phyloP scores from a whole-genome alignment of 2,888 invertebrate species.

The Eupithecia abbreviata region DNA sequence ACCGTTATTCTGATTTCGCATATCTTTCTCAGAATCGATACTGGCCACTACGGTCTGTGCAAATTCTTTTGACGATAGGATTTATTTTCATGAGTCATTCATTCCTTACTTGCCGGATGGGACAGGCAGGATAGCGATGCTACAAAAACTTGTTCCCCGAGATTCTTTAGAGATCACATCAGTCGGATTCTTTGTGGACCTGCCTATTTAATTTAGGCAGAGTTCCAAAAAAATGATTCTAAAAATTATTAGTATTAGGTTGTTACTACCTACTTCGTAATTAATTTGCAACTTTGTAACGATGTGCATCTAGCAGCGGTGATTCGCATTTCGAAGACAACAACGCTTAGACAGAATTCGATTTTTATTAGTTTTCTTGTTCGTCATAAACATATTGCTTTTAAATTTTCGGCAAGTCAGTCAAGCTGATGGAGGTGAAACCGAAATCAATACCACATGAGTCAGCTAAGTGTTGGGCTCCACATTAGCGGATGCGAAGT shows the following conservation, averaged over 20 bases:
- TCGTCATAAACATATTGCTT: not conserved
- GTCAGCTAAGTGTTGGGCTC: slow-evolving; percentile 73
- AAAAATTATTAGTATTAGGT: not conserved
- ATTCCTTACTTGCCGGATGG: not conserved
- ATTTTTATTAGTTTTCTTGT: not conserved
- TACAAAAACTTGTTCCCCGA: slow-evolving; percentile 1
- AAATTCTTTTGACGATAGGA: slow-evolving; percentile 2
- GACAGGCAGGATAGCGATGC: not conserved
- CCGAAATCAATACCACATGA: slow-evolving; percentile 77
- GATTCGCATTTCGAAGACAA: not conserved
- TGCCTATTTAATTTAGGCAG: not conserved
- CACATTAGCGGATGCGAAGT: slow-evolving; percentile 76
- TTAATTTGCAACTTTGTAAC: not conserved
- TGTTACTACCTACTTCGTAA: not conserved
- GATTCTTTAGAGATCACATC: not conserved
- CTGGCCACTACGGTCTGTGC: not conserved
- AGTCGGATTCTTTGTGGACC: not conserved
- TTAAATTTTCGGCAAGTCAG: slow-evolving; percentile 61
- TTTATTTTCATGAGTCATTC: slow-evolving; percentile 7
- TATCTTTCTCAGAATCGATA: slow-evolving; percentile 7
- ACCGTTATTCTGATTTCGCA: slow-evolving; percentile 14
- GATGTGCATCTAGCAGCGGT: not conserved
- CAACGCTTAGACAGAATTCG: not conserved
- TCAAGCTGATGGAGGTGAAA: slow-evolving; percentile 72
- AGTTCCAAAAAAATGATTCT: not conserved